Evolutionary conservation across 1,140 invertebrate genomes (phyloP).

Genomic region (Eciton burchellii): DNA sequence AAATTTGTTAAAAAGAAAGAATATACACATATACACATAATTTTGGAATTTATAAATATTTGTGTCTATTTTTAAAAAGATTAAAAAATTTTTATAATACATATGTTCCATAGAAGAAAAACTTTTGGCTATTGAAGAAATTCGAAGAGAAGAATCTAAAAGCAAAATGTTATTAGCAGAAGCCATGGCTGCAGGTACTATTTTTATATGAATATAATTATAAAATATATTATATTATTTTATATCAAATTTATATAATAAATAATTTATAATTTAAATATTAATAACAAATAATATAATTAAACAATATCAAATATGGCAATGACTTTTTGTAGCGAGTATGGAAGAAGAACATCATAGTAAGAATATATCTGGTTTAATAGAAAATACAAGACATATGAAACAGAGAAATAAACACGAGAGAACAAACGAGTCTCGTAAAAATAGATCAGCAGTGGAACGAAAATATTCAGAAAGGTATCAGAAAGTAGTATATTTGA

Average conservation of each 20-base stretch:
- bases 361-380: conserved; percentile 55
- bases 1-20: too few species aligned
- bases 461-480: conserved; percentile 70
- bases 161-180: conserved; percentile 80
- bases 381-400: conserved; percentile 46
- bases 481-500: neutral
- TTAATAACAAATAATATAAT: too few species aligned
- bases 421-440: conserved; percentile 29
- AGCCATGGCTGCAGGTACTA: conserved; percentile 77
- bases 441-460: conserved; percentile 43
- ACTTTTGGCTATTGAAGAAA: conserved; percentile 84
- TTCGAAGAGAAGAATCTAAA: conserved; percentile 82
- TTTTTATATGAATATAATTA: neutral
- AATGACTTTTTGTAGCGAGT: conserved; percentile 62
- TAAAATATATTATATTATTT: neutral
- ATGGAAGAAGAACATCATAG: conserved; percentile 65
- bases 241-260: too few species aligned
- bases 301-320: conserved; percentile 28
- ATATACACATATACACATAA: neutral
- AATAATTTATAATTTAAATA: too few species aligned
- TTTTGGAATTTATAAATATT: conserved; percentile 1
- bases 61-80: conserved; percentile 49
- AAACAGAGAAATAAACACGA: conserved; percentile 60
- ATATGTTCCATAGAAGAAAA: conserved; percentile 74
- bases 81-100: conserved; percentile 18